Conservation (phyloP, 2,113 vertebrate genomes). For the Vidua chalybeata region DNA sequence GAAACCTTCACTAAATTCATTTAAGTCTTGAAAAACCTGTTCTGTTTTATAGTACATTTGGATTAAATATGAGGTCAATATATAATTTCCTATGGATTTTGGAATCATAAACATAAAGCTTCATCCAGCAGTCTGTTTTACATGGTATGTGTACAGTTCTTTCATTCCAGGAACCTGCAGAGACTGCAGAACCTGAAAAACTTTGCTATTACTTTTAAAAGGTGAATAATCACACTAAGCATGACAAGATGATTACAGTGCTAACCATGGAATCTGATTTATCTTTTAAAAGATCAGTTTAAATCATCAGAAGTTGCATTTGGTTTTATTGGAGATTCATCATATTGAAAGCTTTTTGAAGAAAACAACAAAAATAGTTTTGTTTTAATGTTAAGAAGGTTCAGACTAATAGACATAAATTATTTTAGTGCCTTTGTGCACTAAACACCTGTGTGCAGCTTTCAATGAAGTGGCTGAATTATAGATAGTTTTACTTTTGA, state of each 20-base stretch:
- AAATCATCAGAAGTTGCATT: slow-evolving; percentile 60
- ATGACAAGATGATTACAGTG: slow-evolving; percentile 60
- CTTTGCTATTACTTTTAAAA: slow-evolving; percentile 52
- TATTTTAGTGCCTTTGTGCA: slow-evolving; percentile 8
- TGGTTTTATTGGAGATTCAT: slow-evolving; percentile 65
- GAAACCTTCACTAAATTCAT: background rate
- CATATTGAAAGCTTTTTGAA: slow-evolving; percentile 65
- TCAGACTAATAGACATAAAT: slow-evolving; percentile 55
- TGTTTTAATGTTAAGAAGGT: slow-evolving; percentile 52
- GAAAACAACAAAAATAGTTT: slow-evolving; percentile 62
- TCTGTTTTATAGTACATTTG: background rate
- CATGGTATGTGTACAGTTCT: background rate
- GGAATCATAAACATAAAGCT: background rate
- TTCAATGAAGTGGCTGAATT: slow-evolving; percentile 21
- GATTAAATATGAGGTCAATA: slow-evolving; percentile 9
- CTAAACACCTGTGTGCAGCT: slow-evolving; percentile 43
- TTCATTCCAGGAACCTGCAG: slow-evolving; percentile 34
- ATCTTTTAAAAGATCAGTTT: slow-evolving; percentile 54
- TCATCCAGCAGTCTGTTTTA: background rate
- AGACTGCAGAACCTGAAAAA: slow-evolving; percentile 48
- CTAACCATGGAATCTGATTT: slow-evolving; percentile 58
- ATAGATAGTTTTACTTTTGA: slow-evolving; percentile 14
- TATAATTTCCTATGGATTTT: background rate
- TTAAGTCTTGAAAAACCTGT: background rate
- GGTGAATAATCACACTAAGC: slow-evolving; percentile 62